phyloP scores from a whole-genome alignment of 2,113 vertebrate species.

The Fulica atra region DNA sequence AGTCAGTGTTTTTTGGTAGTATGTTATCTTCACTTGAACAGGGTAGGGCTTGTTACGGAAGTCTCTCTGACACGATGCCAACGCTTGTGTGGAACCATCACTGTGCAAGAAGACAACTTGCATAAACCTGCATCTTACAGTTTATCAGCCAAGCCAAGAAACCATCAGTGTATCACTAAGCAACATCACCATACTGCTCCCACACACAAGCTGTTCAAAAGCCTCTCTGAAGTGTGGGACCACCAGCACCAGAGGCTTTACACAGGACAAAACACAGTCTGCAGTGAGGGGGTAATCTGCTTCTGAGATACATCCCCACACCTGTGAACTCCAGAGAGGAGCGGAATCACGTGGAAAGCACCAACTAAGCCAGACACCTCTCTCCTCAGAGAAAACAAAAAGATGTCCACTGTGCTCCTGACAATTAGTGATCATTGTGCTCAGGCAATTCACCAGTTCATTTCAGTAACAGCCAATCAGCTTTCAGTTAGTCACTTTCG shows the following conservation, averaged over 20 bases:
- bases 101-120: conserved; percentile 68
- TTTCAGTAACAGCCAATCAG: background rate
- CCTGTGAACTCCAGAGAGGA: background rate
- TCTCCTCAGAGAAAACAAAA: background rate
- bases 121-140: background rate
- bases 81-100: conserved; percentile 87
- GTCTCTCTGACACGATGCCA: conserved; percentile 93
- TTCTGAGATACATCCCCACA: background rate
- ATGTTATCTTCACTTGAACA: conserved; percentile 86
- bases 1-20: conserved; percentile 87
- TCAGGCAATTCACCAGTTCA: background rate
- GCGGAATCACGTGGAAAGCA: background rate
- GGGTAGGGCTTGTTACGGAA: conserved; percentile 98
- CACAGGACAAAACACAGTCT: background rate
- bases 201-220: background rate
- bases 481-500: background rate
- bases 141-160: background rate
- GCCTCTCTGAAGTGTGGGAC: background rate
- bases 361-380: background rate
- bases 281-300: background rate
- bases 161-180: background rate
- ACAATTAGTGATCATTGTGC: background rate
- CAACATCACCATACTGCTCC: background rate
- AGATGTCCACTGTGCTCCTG: background rate
- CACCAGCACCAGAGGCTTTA: background rate